Conservation (phyloP, 2,113 vertebrate genomes). For the Anseranas semipalmata region DNA sequence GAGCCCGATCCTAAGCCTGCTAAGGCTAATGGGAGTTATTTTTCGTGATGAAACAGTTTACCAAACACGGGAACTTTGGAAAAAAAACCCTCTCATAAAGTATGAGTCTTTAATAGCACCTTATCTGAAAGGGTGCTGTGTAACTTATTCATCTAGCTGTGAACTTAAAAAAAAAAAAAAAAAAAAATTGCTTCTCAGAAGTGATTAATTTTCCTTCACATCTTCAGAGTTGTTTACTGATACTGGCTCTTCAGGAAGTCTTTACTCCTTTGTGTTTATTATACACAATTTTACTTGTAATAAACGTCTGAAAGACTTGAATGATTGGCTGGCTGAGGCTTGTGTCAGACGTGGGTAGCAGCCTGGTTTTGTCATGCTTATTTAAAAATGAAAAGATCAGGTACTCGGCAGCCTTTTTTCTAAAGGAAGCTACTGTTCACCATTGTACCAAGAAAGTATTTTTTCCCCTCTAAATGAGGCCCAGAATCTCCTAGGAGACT, state of each 20-base stretch:
- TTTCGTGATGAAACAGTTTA: background rate
- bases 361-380: constrained; percentile 11
- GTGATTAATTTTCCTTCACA: background rate
- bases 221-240: background rate
- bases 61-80: background rate
- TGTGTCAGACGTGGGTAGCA: background rate
- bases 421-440: background rate
- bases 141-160: background rate
- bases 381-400: background rate
- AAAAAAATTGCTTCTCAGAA: background rate
- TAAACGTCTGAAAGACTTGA: background rate
- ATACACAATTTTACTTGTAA: background rate
- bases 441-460: background rate
- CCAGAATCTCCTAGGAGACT: constrained; percentile 35
- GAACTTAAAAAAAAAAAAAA: background rate
- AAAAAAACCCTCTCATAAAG: background rate
- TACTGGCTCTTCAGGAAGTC: background rate
- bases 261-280: constrained; percentile 24
- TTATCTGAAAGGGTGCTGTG: background rate
- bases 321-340: background rate
- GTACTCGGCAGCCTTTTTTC: background rate
- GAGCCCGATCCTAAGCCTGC: background rate
- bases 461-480: background rate
- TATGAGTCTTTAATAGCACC: background rate
- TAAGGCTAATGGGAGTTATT: background rate